These are phyloP conservation scores for Drosophila parabipectinata DNA, from an alignment of 1,140 invertebrate species.

Conservation along the genomic window DNA sequence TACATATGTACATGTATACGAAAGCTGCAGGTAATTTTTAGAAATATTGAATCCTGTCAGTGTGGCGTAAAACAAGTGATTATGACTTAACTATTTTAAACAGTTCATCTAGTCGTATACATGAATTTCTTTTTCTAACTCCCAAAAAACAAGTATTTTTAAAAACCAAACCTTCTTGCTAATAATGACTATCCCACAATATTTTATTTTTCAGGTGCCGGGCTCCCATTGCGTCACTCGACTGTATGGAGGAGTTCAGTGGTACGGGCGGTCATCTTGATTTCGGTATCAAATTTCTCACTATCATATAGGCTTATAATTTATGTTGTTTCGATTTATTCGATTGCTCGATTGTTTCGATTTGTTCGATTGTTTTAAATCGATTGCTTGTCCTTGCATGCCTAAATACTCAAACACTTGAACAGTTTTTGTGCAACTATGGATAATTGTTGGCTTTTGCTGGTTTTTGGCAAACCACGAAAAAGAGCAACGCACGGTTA, in stretches of 20 bases:
- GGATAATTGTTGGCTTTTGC: conserved; percentile 28
- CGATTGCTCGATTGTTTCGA: conserved; percentile 20
- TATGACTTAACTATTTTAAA: too few species aligned
- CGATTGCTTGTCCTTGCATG: conserved; percentile 31
- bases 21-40: too few species aligned
- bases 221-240: conserved; percentile 94
- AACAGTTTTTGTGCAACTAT: conserved; percentile 3
- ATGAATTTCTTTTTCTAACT: too few species aligned
- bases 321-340: conserved; percentile 52
- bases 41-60: too few species aligned
- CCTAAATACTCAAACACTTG: conserved; percentile 3
- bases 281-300: conserved; percentile 84
- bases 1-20: too few species aligned
- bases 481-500: conserved; percentile 8
- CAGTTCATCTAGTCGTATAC: too few species aligned
- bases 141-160: too few species aligned
- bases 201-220: conserved; percentile 88
- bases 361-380: conserved; percentile 21
- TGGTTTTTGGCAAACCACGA: conserved; percentile 6
- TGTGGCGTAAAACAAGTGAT: too few species aligned
- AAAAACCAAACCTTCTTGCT: too few species aligned
- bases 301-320: conserved; percentile 77
- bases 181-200: background rate
- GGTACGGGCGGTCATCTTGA: conserved; percentile 85
- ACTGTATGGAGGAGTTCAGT: conserved; percentile 97